Conservation (phyloP, 1,140 invertebrate species). For the Tachypleus tridentatus region DNA sequence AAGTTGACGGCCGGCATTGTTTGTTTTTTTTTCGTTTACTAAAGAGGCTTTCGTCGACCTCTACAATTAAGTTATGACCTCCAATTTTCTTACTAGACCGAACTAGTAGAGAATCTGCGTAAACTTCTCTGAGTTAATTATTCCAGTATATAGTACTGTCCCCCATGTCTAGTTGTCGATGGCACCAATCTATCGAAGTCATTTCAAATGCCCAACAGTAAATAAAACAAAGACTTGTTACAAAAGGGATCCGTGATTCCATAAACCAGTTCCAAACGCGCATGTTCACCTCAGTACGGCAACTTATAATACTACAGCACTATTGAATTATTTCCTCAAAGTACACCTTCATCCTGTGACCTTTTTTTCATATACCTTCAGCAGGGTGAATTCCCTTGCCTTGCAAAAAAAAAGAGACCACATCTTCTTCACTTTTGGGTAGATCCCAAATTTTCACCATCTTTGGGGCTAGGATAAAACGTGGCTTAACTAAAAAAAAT, state of each 20-base stretch:
- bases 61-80: conserved; percentile 8
- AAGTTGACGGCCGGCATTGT: conserved; percentile 3
- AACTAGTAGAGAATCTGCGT: background rate
- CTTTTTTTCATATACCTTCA: too few relatives aligned
- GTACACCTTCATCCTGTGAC: too few relatives aligned
- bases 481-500: too few relatives aligned
- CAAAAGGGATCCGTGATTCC: background rate
- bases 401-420: too few relatives aligned
- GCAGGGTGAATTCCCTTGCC: too few relatives aligned
- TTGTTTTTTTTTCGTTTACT: conserved; percentile 4
- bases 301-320: too few relatives aligned
- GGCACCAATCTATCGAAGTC: conserved; percentile 8
- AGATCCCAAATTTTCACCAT: too few relatives aligned
- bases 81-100: conserved; percentile 4
- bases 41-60: conserved; percentile 10
- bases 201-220: conserved; percentile 6
- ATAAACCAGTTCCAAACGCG: too few relatives aligned
- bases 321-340: too few relatives aligned
- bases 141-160: conserved; percentile 7
- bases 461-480: too few relatives aligned
- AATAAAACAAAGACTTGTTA: conserved; percentile 7
- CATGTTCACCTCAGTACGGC: too few relatives aligned
- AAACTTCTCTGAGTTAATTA: conserved; percentile 8
- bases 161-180: conserved; percentile 4
- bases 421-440: too few relatives aligned